Evolutionary conservation across 2,113 vertebrate species (phyloP), one percentile per base, ranked within the genome.

Genomic region (Festucalex cinctus): DNA sequence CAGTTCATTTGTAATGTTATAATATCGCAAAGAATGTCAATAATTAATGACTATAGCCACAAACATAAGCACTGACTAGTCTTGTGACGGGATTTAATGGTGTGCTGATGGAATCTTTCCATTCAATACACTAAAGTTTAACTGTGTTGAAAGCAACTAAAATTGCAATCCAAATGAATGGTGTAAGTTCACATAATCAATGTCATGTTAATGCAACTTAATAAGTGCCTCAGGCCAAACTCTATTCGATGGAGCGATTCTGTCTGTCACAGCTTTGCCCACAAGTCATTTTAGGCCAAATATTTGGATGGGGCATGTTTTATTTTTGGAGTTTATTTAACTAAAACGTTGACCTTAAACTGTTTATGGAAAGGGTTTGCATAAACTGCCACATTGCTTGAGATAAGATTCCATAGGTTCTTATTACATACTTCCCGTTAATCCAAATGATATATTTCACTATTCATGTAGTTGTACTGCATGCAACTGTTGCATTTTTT

Each of bases 261-360:
- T n/a, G 61, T 49, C 79, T n/a, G 66, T 77, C 49, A 53, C 68
- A 71, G 77, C 73, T 67, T 58, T 69, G 35, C 61, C 68, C 69
- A 44, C 71, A 79, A 73, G 61, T 72, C 20, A 64, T 63, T 65
- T 51, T 9, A 88, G 87, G 68, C 71, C 80, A 90, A 91, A 92
- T 88, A 91, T 90, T 89, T 90, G 85, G 64, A 32, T 32, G 28
- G 28, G 28, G 56, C 74, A 62, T 85, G 79, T 83, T 80, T 82
- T 69, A 82, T 74, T 78, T 60, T 73, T 66, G 60, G 64, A 57
- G 79, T 91, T 90, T 81, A 84, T 89, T 91, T 89, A 83, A 77
- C 74, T 75, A 79, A 75, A 73, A 62, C 66, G 81, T 78, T 81
- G 20, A 68, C 54, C 14, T 32, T 17, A 32, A 28, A 17, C 54